Percentiles rank a stretch among this genome's conserved stretches.
These are phyloP conservation scores for Micromys minutus DNA, from an alignment of 2,113 vertebrate species.

Conservation along the genomic window DNA sequence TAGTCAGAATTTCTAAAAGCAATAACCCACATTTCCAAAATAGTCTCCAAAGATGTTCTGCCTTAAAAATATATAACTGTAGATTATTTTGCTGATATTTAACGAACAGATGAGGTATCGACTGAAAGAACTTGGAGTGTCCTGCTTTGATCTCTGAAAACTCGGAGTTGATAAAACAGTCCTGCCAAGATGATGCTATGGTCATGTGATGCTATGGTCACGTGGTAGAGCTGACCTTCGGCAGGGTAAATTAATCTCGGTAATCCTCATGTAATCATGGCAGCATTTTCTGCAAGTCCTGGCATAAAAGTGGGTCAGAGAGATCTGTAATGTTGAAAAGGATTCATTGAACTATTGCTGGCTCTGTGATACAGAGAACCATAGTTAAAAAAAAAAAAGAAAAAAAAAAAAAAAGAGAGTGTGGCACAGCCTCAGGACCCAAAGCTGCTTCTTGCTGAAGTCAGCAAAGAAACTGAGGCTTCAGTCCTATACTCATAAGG, in stretches of 20 bases:
- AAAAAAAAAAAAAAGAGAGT: not conserved
- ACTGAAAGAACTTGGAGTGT: not conserved
- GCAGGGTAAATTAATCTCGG: not conserved
- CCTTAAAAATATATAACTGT: not conserved
- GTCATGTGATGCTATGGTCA: not conserved
- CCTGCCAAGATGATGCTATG: not conserved
- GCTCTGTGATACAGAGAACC: not conserved
- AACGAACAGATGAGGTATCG: not conserved
- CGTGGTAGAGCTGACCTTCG: not conserved
- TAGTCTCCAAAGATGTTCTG: not conserved
- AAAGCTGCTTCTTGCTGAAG: not conserved
- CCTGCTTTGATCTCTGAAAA: not conserved
- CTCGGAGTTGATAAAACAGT: not conserved
- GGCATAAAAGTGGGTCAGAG: not conserved
- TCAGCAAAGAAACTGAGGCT: not conserved
- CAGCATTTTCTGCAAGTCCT: not conserved
- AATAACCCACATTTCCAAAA: constrained; percentile 7
- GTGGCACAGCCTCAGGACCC: not conserved
- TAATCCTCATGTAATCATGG: not conserved
- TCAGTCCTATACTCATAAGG: not conserved
- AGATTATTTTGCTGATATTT: not conserved
- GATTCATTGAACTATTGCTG: not conserved
- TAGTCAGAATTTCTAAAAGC: constrained; percentile 35
- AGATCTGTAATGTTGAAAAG: not conserved
- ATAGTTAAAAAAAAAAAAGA: too few species aligned